Conservation (phyloP, 2,113 vertebrate genomes). For the zebrafish (Danio rerio) region DNA sequence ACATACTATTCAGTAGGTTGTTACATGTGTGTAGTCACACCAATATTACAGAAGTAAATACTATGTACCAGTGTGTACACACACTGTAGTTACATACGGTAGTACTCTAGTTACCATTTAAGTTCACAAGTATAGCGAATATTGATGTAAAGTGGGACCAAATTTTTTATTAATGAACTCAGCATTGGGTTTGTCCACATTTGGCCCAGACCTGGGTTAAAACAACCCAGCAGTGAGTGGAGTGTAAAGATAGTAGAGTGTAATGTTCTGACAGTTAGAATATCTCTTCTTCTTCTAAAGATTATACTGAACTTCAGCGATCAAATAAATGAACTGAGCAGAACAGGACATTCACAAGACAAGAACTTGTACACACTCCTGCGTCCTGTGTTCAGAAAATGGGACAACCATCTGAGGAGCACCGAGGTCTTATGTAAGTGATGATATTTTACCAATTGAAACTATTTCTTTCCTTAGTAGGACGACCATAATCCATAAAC, state of each 20-base stretch:
- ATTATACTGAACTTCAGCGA: conserved; percentile 30
- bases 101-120: no score
- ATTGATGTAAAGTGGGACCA: no score
- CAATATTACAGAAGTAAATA: no score
- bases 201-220: no score
- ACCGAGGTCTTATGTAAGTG: background rate
- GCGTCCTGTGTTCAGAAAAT: conserved; percentile 34
- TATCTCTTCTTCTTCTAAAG: background rate
- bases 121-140: no score
- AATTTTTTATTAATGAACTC: no score
- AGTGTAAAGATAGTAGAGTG: no score
- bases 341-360: conserved; percentile 32
- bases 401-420: conserved; percentile 10
- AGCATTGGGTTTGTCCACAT: background rate
- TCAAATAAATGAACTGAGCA: conserved; percentile 13
- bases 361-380: conserved; percentile 9
- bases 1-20: no score
- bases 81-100: no score
- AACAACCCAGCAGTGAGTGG: no score
- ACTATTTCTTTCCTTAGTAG: background rate
- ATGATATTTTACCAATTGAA: background rate
- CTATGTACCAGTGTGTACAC: no score
- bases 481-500: background rate
- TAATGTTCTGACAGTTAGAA: background rate
- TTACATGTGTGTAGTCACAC: no score